Conservation (phyloP, 2,113 vertebrate genomes). For the Ctenomys sociabilis region DNA sequence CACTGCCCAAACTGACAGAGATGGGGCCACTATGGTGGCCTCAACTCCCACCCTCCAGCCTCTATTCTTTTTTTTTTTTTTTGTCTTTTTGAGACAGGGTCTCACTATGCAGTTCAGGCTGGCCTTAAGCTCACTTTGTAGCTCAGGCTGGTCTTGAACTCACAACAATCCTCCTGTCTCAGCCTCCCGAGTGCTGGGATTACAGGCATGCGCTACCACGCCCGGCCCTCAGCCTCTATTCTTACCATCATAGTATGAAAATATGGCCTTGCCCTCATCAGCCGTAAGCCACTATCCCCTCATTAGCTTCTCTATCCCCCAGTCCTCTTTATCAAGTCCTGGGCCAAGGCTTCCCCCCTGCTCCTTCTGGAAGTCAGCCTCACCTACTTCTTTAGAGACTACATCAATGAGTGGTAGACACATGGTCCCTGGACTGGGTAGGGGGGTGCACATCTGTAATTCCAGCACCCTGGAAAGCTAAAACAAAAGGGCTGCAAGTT, state of each 20-base stretch:
- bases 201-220: no score
- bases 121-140: no score
- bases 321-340: background rate
- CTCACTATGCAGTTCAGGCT: no score
- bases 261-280: background rate
- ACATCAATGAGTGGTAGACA: background rate
- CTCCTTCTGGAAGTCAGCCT: background rate
- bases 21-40: background rate
- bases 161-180: no score
- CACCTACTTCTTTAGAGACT: background rate
- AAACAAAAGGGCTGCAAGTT: background rate
- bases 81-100: no score
- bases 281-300: background rate
- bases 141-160: no score
- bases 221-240: background rate
- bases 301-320: background rate
- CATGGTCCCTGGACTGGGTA: background rate
- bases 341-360: background rate
- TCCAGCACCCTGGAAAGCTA: background rate
- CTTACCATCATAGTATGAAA: constrained; percentile 4
- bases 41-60: background rate
- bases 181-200: no score
- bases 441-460: background rate
- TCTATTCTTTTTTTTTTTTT: no score
- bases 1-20: background rate